A percentile compares a stretch with the other conserved stretches of the same genome.
These are phyloP conservation scores for Typhlomys cinereus DNA, from an alignment of 2,113 vertebrate species.

Conservation along the genomic window DNA sequence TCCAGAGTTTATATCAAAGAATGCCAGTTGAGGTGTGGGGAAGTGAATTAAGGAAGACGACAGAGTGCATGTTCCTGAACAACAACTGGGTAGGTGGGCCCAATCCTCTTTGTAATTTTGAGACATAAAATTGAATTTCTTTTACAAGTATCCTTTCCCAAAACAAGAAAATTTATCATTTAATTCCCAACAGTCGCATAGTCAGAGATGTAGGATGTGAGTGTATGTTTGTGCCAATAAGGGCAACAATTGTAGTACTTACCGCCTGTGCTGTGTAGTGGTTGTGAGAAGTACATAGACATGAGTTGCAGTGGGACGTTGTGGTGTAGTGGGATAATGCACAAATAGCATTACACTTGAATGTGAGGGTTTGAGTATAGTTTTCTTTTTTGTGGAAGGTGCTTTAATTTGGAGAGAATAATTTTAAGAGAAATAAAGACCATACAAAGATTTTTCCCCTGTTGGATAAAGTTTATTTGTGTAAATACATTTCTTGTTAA, in stretches of 20 bases:
- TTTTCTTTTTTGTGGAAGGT: neutral
- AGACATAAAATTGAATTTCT: neutral
- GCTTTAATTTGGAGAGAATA: conserved; percentile 8
- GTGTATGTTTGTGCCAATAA: too few relatives aligned
- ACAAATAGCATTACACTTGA: neutral
- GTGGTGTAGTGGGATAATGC: neutral
- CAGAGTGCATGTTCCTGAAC: neutral
- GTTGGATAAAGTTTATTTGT: neutral
- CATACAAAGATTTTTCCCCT: neutral
- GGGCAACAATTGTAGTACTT: neutral
- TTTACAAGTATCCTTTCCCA: neutral
- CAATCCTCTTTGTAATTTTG: neutral
- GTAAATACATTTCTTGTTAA: neutral
- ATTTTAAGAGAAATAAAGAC: neutral
- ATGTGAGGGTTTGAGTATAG: neutral
- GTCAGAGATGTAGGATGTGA: neutral
- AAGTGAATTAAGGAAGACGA: neutral
- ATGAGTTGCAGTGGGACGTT: neutral
- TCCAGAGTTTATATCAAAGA: neutral
- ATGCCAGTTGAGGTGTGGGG: neutral
- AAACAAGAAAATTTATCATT: neutral
- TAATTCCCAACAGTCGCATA: neutral
- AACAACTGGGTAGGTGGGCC: neutral
- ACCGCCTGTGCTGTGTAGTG: neutral
- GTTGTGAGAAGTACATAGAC: neutral